These are phyloP conservation scores for Agrochola circellaris DNA, from an alignment of 2,888 invertebrate genomes.

Conservation along the genomic window DNA sequence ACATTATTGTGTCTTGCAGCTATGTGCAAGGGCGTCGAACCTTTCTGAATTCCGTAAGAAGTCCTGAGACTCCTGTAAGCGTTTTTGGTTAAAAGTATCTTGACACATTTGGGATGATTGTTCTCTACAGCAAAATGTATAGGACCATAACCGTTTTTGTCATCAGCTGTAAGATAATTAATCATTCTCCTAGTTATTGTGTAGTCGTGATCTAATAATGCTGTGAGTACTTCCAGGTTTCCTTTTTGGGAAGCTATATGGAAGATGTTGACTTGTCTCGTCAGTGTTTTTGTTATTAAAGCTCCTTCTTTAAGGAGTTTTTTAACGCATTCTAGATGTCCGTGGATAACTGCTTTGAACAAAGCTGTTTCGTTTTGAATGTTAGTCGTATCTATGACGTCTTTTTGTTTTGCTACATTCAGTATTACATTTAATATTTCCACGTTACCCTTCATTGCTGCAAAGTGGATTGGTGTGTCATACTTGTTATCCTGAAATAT, in stretches of 20 bases:
- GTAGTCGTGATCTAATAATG: constrained; percentile 83
- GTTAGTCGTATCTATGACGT: constrained; percentile 73
- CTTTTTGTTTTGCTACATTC: constrained; percentile 63
- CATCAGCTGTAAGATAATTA: constrained; percentile 70
- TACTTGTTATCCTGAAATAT: constrained; percentile 72
- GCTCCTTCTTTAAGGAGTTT: constrained; percentile 82
- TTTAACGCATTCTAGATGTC: constrained; percentile 79
- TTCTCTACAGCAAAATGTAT: constrained; percentile 69
- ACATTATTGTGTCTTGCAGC: constrained; percentile 79
- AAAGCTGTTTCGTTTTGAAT: constrained; percentile 81
- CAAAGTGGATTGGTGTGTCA: constrained; percentile 81
- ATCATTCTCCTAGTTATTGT: constrained; percentile 71
- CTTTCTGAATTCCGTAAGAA: constrained; percentile 62
- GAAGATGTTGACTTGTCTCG: constrained; percentile 84
- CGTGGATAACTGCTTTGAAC: constrained; percentile 80
- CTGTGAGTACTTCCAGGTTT: constrained; percentile 85
- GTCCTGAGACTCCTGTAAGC: constrained; percentile 60
- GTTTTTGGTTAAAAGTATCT: constrained; percentile 68
- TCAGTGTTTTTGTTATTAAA: constrained; percentile 70
- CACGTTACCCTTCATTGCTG: constrained; percentile 77
- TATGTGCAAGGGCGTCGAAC: constrained; percentile 79
- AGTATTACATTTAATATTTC: constrained; percentile 81
- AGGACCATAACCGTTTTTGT: constrained; percentile 63
- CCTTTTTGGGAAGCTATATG: constrained; percentile 80
- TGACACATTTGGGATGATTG: constrained; percentile 73